Evolutionary conservation across 23 tunicate genomes (phyloP), one percentile per base, ranked within the genome.

Genomic region (Ciona savignyi): DNA sequence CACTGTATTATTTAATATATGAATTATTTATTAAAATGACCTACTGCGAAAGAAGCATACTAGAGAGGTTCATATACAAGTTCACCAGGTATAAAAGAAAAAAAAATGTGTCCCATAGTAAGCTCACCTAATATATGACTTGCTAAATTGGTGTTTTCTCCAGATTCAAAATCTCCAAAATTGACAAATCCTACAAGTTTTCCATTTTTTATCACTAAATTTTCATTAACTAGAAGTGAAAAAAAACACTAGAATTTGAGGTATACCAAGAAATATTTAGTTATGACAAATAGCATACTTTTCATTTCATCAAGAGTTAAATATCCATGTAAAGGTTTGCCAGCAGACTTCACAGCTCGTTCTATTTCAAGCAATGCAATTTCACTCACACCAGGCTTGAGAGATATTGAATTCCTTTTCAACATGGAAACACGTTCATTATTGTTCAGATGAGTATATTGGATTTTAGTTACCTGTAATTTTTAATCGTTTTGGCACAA

Each of bases 161-260:
- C 4, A n/a, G 26, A n/a, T 4, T 22, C 24, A 63, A 63, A 4
- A 31, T 21, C 9, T 33, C 76, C 76, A 71, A 30, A 71, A 61
- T 75, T 49, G 20, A 75, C 79, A 62, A 79, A 71, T 1, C 83
- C 83, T 1, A 79, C 77, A 1, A 79, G 68, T 73, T 79, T 60
- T 30, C 83, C 83, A 30, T 71, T 27, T 70, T 33, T 60, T 19
- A 79, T 29, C 20, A 79, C 77, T 42, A 79, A 27, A 71, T 79
- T 70, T 62, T 79, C 83, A 25, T 33, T 73, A 27, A 79, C 83
- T 79, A 28, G 1, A 66, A 30, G 61, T 49, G 20, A 11, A 49
- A 11, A 15, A 49, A 11, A 29, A 9, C 11, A 9, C 73, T 27
- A 65, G 9, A 65, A 9, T 25, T 24, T n/a, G 69, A 9, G 73